Evolutionary conservation across 2,797 vertebrate species (phyloP).

Genomic region (Linurgus olivaceus): DNA sequence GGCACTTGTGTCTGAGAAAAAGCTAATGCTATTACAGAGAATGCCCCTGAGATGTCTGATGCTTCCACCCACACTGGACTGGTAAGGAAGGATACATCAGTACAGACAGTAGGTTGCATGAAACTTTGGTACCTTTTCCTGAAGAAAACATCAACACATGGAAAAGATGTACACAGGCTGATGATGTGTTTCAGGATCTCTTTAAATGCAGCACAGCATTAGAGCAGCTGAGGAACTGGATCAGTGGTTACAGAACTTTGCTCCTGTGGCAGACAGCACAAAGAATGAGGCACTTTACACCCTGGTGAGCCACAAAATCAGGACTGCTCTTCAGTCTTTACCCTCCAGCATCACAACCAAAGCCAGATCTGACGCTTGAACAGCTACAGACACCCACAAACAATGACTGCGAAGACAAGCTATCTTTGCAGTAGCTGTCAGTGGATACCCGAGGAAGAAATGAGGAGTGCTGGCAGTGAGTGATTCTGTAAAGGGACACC

Average conservation of each 20-base stretch:
- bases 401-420: neutral
- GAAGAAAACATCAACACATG: neutral
- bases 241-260: neutral
- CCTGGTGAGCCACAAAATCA: neutral
- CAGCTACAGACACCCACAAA: neutral
- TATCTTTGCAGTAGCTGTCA: neutral
- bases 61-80: neutral
- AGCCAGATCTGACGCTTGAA: neutral
- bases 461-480: fast-evolving
- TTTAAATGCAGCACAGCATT: neutral
- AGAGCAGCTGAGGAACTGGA: neutral
- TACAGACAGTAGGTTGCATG: neutral
- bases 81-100: neutral
- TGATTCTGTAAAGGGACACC: neutral
- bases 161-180: neutral
- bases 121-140: neutral
- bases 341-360: neutral
- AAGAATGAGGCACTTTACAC: neutral
- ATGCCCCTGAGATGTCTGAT: neutral
- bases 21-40: neutral
- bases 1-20: neutral
- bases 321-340: neutral
- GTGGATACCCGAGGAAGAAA: neutral
- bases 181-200: neutral
- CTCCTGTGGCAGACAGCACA: neutral